Percentiles rank a stretch among this genome's conserved stretches.
Evolutionary conservation across 2,113 vertebrate genomes (phyloP).

Genomic region (Neotoma lepida): DNA sequence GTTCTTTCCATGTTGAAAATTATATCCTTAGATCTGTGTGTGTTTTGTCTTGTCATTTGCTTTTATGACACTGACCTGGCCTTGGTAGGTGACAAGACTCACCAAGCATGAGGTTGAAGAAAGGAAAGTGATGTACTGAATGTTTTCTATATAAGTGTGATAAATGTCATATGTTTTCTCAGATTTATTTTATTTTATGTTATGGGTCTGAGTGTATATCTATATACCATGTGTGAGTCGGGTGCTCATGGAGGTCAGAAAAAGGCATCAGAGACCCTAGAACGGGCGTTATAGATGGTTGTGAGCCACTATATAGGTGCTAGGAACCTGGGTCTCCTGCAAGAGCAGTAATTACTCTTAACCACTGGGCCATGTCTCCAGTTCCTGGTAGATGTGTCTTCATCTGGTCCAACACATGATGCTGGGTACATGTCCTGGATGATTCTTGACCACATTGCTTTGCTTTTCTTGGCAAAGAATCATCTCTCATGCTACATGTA

Average conservation of each 20-base stretch:
- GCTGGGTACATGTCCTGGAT: not conserved
- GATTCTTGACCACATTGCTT: not conserved
- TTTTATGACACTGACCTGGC: not conserved
- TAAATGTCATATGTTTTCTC: not conserved
- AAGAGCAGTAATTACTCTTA: not conserved
- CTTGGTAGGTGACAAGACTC: slow-evolving; percentile 42
- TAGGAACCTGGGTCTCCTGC: not conserved
- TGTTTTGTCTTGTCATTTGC: slow-evolving; percentile 25
- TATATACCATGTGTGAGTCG: not conserved
- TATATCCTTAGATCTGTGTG: slow-evolving; percentile 20
- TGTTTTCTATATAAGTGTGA: not conserved
- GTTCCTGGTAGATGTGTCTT: not conserved
- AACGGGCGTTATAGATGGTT: not conserved
- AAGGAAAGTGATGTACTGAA: slow-evolving; percentile 14
- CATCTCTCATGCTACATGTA: not conserved
- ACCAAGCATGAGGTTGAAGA: not conserved
- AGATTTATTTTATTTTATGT: not conserved
- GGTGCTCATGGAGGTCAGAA: not conserved
- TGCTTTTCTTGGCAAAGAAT: slow-evolving; percentile 34
- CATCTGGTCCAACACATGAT: not conserved
- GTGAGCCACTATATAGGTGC: not conserved
- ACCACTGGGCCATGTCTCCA: not conserved
- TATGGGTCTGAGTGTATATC: not conserved
- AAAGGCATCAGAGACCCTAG: not conserved
- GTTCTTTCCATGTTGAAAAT: accelerated